These are phyloP conservation scores for Oryctolagus cuniculus DNA, from an alignment of 2,113 vertebrate species.

Conservation along the genomic window DNA sequence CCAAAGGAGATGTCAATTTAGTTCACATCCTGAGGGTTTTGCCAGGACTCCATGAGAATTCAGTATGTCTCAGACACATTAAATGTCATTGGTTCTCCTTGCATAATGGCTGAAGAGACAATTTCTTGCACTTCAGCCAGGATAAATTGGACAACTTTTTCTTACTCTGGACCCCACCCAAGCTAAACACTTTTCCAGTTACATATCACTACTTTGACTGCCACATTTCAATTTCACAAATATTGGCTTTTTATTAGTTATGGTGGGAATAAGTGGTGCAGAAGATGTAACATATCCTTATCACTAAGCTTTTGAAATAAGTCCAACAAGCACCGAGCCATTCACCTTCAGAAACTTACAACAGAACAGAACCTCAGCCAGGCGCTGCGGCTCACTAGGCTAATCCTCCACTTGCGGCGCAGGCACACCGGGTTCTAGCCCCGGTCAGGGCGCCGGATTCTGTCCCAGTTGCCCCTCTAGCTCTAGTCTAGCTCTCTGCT, in stretches of 20 bases:
- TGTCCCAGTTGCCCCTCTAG: no score
- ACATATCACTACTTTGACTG: neutral
- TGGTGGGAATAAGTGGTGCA: no score
- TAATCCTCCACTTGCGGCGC: no score
- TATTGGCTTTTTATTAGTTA: neutral
- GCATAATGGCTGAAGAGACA: neutral
- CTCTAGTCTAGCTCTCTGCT: no score
- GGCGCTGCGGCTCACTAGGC: no score
- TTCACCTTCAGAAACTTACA: neutral
- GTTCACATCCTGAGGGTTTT: rapidly evolving
- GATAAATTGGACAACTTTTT: no score
- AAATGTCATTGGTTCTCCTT: neutral
- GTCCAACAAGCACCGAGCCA: no score
- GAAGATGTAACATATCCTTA: neutral
- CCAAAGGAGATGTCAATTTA: neutral
- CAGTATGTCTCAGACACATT: neutral
- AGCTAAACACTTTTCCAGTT: neutral
- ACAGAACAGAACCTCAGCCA: no score
- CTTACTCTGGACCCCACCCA: neutral
- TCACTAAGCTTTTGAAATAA: no score
- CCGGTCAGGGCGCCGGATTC: no score
- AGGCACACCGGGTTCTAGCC: no score
- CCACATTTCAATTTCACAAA: neutral
- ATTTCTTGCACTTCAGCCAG: neutral
- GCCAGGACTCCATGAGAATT: neutral